Conservation (phyloP, 2,797 vertebrate species). For the Manis crassicaudata region DNA sequence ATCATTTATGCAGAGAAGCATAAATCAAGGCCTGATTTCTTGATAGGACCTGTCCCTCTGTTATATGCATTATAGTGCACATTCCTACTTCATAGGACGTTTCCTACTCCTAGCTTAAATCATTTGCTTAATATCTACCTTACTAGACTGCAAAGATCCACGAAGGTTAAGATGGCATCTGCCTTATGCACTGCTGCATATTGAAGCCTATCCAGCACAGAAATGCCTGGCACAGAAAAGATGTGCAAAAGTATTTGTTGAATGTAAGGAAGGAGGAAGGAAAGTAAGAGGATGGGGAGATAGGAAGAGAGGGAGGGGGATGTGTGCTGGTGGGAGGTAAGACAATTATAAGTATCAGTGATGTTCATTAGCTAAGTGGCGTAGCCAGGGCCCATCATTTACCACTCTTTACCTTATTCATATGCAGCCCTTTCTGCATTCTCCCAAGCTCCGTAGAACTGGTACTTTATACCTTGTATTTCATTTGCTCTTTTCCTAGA, state of each 20-base stretch:
- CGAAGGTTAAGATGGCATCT: not conserved
- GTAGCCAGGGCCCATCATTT: not conserved
- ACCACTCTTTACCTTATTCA: not conserved
- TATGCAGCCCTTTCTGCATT: not conserved
- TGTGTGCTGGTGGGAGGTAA: not conserved
- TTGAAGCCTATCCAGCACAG: not conserved
- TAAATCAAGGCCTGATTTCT: not conserved
- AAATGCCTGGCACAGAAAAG: not conserved
- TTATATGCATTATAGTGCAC: not conserved
- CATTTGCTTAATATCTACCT: not conserved
- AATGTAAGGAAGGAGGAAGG: not conserved
- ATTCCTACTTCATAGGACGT: not conserved
- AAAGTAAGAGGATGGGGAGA: too few relatives aligned
- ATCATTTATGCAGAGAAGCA: not conserved
- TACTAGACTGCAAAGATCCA: not conserved
- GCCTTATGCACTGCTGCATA: not conserved
- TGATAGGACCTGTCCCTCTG: not conserved
- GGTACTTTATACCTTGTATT: not conserved
- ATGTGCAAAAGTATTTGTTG: not conserved
- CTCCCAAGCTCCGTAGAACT: not conserved
- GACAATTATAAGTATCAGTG: not conserved
- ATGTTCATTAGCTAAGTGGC: conserved; percentile 18
- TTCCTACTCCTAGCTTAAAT: not conserved
- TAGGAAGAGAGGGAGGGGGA: not conserved
- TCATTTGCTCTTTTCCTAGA: conserved; percentile 39